phyloP scores from a whole-genome alignment of 1,140 invertebrate species.

The Eupeodes corollae region DNA sequence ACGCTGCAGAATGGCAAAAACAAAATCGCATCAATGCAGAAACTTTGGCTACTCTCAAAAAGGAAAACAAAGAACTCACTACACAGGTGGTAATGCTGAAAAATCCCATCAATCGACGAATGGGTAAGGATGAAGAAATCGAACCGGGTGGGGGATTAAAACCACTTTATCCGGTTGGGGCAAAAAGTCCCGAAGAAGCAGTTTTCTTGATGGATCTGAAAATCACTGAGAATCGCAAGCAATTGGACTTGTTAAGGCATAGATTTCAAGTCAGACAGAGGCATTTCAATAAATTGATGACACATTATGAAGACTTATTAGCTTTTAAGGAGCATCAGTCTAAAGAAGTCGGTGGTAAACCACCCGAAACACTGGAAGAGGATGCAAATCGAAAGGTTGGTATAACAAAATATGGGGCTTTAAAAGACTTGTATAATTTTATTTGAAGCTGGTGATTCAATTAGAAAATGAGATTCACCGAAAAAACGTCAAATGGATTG shows the following conservation, averaged over 20 bases:
- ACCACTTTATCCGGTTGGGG: slow-evolving; percentile 29
- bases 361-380: slow-evolving; percentile 41
- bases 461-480: slow-evolving; percentile 66
- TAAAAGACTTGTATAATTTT: not conserved
- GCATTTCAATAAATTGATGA: slow-evolving; percentile 42
- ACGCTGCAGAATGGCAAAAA: slow-evolving; percentile 64
- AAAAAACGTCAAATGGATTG: slow-evolving; percentile 64
- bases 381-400: slow-evolving; percentile 31
- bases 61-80: slow-evolving; percentile 54
- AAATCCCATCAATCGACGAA: slow-evolving; percentile 26
- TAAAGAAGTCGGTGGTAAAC: slow-evolving; percentile 35
- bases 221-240: slow-evolving; percentile 60
- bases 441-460: slow-evolving; percentile 50
- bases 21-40: slow-evolving; percentile 59
- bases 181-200: slow-evolving; percentile 45
- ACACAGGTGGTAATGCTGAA: slow-evolving; percentile 41
- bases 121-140: slow-evolving; percentile 18
- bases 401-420: not conserved
- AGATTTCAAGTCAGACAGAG: slow-evolving; percentile 49
- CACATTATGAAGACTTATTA: slow-evolving; percentile 46
- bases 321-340: slow-evolving; percentile 36
- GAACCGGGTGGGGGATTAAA: slow-evolving; percentile 25
- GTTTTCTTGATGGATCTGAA: slow-evolving; percentile 57
- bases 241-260: slow-evolving; percentile 60
- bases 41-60: slow-evolving; percentile 57